Evolutionary conservation across 2,113 vertebrate genomes (phyloP), one percentile per base, ranked within the genome.

Genomic region (Archilochus colubris): DNA sequence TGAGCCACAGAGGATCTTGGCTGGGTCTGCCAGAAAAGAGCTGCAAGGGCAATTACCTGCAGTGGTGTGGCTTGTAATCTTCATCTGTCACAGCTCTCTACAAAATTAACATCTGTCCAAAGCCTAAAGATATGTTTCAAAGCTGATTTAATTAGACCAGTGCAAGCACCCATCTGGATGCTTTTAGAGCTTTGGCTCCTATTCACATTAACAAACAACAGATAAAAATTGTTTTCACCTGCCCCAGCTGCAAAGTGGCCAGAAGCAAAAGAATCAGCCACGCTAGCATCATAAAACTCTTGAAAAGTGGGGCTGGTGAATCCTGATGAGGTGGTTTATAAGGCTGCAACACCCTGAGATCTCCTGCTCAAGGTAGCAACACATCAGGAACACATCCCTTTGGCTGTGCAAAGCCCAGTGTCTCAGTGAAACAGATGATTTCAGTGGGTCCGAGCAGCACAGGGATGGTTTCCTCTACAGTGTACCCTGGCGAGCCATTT

Each of bases 71-170:
- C 83, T 96, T 93, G 88, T 95, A 96, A 96, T 93, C 92, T 74
- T 91, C 86, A 75, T 64, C 80, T 94, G 95, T 92, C 92, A 94
- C 57, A 86, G 61, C 69, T 67, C 69, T 70, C 64, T 86, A 68
- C 80, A 88, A 88, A 94, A 40, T 72, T 76, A 96, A 95, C 94
- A 96, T 93, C 95, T 96, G 95, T 70, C 94, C 88, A 75, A 73
- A 84, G 91, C 94, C 92, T 92, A 36, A 88, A 93, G 94, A 92
- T 55, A 78, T 70, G n/a, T 86, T 95, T 94, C 86, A 64, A 88
- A 93, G 40, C 57, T 64, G 92, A 93, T 94, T 93, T 86, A 95
- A 95, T 97, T 92, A 94, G 84, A 69, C 78, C 63, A 76, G 40
- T 1, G 5, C 74, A 92, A 89, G 78, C 84, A 85, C 79, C 93